Conservation (phyloP, 2,113 vertebrate genomes). For the Thermophis baileyi region DNA sequence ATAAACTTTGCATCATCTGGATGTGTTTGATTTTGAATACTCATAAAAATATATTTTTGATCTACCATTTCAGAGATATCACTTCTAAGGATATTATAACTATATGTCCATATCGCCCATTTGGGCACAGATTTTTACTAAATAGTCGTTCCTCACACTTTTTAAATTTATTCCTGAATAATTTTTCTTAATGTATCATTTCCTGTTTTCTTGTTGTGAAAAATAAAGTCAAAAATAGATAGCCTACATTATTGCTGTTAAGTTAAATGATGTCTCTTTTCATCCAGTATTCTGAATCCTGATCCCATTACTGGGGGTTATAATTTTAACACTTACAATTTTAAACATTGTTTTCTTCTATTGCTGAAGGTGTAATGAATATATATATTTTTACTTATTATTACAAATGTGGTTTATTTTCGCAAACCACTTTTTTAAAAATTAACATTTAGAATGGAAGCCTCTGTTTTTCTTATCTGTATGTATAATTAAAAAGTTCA, state of each 20-base stretch:
- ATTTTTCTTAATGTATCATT: not conserved
- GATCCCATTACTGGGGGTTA: not conserved
- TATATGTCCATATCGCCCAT: not conserved
- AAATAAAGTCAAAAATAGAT: not conserved
- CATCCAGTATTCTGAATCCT: not conserved
- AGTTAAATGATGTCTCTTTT: not conserved
- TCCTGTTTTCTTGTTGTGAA: not conserved
- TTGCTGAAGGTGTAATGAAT: not conserved
- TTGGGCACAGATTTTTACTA: not conserved
- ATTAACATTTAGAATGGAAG: not conserved
- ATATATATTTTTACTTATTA: not conserved
- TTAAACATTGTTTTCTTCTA: not conserved
- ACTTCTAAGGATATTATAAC: not conserved
- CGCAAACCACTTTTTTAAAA: not conserved
- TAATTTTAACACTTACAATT: not conserved
- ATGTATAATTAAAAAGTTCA: conserved; percentile 12
- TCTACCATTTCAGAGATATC: not conserved
- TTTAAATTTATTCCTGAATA: not conserved
- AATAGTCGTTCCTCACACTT: not conserved
- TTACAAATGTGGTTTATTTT: not conserved
- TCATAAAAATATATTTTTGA: not conserved
- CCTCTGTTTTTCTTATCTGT: not conserved
- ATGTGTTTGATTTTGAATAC: not conserved
- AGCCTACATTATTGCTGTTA: not conserved
- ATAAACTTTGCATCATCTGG: not conserved